These are phyloP conservation scores for Nothocercus julius DNA, from an alignment of 2,113 vertebrate genomes.

Conservation along the genomic window DNA sequence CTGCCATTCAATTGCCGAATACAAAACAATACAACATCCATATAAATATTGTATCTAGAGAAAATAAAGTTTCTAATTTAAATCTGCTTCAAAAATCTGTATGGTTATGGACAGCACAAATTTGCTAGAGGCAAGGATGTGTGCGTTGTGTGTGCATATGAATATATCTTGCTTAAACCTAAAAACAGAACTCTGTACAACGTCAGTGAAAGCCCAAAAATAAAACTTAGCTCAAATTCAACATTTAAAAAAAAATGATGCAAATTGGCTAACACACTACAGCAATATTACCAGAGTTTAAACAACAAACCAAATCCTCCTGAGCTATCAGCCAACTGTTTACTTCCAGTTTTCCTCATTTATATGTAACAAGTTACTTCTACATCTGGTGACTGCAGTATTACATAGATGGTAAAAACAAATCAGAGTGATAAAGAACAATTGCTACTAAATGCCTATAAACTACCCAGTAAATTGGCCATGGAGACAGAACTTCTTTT, in stretches of 20 bases:
- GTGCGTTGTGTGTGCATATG: no score
- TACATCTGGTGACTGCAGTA: not conserved
- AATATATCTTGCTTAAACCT: not conserved
- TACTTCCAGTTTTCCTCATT: not conserved
- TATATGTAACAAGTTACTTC: not conserved
- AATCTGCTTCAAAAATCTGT: not conserved
- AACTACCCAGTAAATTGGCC: not conserved
- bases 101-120: not conserved
- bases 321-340: not conserved
- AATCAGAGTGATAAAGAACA: not conserved
- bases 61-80: not conserved
- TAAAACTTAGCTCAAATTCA: not conserved
- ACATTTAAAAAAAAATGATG: not conserved
- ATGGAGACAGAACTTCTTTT: not conserved
- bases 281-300: not conserved
- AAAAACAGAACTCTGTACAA: not conserved
- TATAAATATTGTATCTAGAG: not conserved
- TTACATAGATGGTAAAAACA: not conserved
- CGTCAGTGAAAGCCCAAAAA: not conserved
- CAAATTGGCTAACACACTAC: not conserved
- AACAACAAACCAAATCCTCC: not conserved
- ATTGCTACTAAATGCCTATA: not conserved
- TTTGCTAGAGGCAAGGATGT: not conserved
- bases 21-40: not conserved
- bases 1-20: not conserved